Conservation (phyloP, 1,140 invertebrate species). For the Euwallacea similis region DNA sequence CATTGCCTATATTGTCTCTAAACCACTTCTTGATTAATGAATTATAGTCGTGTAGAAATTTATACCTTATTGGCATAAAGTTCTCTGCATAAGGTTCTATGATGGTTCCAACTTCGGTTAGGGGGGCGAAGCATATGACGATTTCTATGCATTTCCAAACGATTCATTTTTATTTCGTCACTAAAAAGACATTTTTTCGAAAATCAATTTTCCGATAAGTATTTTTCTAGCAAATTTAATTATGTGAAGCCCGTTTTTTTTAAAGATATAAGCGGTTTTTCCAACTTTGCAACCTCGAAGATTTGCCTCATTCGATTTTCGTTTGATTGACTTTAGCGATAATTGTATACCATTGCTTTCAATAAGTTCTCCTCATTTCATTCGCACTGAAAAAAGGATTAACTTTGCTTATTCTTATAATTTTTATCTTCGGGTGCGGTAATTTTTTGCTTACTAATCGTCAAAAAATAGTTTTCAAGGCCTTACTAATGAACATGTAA, state of each 20-base stretch:
- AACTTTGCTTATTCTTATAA: not conserved
- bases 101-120: not conserved
- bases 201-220: not conserved
- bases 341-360: not conserved
- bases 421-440: not conserved
- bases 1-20: no score
- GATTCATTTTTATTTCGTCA: not conserved
- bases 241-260: not conserved
- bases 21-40: no score
- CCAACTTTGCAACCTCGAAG: not conserved
- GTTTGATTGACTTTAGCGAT: constrained; percentile 4
- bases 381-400: not conserved
- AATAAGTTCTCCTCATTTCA: not conserved
- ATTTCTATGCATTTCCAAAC: not conserved
- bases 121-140: not conserved
- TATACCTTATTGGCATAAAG: not conserved
- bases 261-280: not conserved
- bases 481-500: no score
- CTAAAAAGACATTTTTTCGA: not conserved
- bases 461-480: no score
- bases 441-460: not conserved
- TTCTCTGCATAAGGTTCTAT: not conserved
- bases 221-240: not conserved
- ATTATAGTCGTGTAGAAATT: not conserved
- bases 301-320: not conserved